phyloP scores from a whole-genome alignment of 35 echinoderm and acorn worm species.

The Strongylocentrotus purpuratus region DNA sequence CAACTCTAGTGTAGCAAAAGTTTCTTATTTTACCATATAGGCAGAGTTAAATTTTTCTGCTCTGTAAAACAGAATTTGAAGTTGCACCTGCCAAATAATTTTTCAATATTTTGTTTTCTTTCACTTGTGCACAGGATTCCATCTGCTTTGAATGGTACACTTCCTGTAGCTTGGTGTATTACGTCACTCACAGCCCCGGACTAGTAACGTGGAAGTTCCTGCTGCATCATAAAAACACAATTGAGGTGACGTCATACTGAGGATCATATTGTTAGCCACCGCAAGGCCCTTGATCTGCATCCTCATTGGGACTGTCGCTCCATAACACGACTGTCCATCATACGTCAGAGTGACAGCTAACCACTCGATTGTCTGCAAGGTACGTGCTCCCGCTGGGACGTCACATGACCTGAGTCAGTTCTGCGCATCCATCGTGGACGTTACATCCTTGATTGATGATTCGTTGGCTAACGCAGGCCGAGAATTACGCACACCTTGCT shows the following conservation, averaged over 20 bases:
- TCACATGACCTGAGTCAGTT: not conserved
- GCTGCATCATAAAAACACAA: not conserved
- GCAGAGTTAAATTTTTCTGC: too few species aligned
- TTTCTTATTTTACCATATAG: too few species aligned
- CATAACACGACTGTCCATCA: not conserved
- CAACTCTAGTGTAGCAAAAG: too few species aligned
- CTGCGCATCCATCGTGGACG: not conserved
- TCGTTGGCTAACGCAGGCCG: not conserved
- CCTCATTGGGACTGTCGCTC: not conserved
- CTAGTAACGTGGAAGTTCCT: constrained; percentile 1
- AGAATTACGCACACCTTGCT: not conserved
- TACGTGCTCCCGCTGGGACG: not conserved
- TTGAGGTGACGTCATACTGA: not conserved
- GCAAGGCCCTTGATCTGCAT: not conserved
- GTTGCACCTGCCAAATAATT: not conserved
- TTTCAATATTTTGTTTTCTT: constrained; percentile 5
- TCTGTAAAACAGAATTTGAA: not conserved
- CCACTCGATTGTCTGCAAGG: not conserved
- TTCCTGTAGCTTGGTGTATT: not conserved
- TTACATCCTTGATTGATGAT: not conserved
- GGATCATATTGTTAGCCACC: constrained; percentile 8
- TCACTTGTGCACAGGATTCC: not conserved
- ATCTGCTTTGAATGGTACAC: not conserved
- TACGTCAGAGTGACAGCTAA: constrained; percentile 7
- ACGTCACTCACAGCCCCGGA: not conserved